Evolutionary conservation across 2,888 invertebrate species (phyloP).

Genomic region (Drosophila recens): DNA sequence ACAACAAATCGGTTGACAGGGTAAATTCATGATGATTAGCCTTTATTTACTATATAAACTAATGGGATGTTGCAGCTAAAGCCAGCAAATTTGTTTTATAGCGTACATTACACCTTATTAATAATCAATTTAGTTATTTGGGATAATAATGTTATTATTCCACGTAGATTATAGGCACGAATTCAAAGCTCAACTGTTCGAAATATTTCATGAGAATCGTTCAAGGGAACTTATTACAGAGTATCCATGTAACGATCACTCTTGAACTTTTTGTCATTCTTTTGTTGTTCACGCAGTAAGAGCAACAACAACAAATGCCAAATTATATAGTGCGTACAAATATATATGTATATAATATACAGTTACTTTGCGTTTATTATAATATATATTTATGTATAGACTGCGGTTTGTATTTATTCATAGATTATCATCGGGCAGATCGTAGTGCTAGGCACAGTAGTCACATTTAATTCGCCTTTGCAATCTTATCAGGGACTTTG

Average conservation of each 20-base stretch:
- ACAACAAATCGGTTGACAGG: background rate
- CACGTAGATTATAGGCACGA: background rate
- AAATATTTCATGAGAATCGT: background rate
- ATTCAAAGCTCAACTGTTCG: background rate
- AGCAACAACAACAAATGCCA: conserved; percentile 11
- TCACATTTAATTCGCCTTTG: conserved; percentile 30
- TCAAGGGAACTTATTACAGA: background rate
- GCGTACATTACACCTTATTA: background rate
- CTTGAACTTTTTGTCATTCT: background rate
- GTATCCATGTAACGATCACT: background rate
- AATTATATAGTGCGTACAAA: conserved; percentile 14
- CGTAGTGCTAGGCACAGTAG: conserved; percentile 28
- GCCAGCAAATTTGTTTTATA: background rate
- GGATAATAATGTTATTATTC: background rate
- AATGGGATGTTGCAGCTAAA: background rate
- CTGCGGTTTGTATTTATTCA: conserved; percentile 8
- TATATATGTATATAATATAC: conserved; percentile 3
- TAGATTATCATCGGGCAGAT: conserved; percentile 41
- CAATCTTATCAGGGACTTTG: conserved; percentile 48
- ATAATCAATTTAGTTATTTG: background rate
- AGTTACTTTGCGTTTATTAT: conserved; percentile 9
- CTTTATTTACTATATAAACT: background rate
- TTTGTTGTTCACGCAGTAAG: conserved; percentile 13
- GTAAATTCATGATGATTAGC: background rate
- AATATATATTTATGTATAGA: conserved; percentile 1